Percentiles rank a stretch among this genome's conserved stretches.
phyloP scores from a whole-genome alignment of 1,140 invertebrate species.

The Planococcus citri region DNA sequence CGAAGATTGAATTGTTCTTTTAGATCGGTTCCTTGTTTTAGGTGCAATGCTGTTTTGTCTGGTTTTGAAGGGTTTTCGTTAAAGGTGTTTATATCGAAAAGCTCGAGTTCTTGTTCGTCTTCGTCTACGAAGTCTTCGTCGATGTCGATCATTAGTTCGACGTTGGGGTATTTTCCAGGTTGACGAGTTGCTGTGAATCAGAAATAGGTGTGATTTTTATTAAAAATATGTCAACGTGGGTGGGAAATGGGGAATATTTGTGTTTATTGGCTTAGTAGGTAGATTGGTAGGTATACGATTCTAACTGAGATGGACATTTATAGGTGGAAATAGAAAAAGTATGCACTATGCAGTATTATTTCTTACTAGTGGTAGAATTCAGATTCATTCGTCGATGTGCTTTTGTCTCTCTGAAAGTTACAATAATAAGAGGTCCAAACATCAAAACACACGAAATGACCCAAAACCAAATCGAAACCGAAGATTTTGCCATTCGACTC shows the following conservation, averaged over 20 bases:
- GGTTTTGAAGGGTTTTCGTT: too few relatives aligned
- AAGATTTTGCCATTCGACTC: neutral
- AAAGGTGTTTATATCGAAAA: too few relatives aligned
- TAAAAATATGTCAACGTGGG: neutral
- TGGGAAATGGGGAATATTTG: too few relatives aligned
- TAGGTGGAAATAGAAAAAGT: too few relatives aligned
- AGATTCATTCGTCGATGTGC: neutral
- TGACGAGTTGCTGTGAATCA: neutral
- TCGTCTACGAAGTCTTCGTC: neutral
- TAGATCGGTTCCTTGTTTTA: too few relatives aligned
- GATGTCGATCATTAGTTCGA: neutral
- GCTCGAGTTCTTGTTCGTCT: neutral
- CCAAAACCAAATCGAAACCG: neutral
- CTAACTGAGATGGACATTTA: neutral
- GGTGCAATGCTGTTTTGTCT: too few relatives aligned
- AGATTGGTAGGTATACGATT: neutral
- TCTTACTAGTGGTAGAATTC: neutral
- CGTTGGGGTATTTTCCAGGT: neutral
- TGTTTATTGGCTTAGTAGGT: neutral
- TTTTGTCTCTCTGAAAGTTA: neutral
- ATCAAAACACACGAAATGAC: neutral
- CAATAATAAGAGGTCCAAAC: neutral
- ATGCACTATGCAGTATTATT: too few relatives aligned
- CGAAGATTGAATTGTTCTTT: too few relatives aligned
- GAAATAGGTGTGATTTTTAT: neutral